Evolutionary conservation across 2,797 vertebrate genomes (phyloP), one percentile per base, ranked within the genome.

Genomic region (Enteromius treurensis): DNA sequence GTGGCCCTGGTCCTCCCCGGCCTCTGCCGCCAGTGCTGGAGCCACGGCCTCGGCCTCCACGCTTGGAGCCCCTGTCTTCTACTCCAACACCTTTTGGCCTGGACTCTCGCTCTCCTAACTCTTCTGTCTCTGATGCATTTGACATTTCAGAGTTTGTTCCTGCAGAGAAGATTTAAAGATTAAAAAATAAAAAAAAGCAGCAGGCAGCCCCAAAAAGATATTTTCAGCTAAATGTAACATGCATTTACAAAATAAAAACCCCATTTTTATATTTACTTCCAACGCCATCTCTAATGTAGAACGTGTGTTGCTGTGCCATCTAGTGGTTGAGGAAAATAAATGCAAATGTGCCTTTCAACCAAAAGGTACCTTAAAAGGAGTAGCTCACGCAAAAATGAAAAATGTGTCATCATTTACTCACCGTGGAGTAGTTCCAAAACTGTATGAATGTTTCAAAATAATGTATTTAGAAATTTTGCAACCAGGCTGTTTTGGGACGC

Each of bases 71-170:
- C 64, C 96, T 91, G 76, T 96, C 95, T 0, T 95, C 95, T 0
- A 80, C 89, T 0, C 94, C 94, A 0, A 95, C 90, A 0, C 92
- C 94, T 0, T 93, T 92, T 34, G 95, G 93, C 37, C 93, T 91
- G 76, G 92, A 92, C 15, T 96, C 94, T 80, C 95, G 86, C n/a
- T 93, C 95, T 0, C 42, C 85, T 0, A 93, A 86, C 0, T 97
- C 96, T 85, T 97, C 97, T 0, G 96, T 95, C 91, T 97, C 97
- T 0, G 97, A 97, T 7, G 96, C 93, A 1, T 97, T 97, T 80
- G 97, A 97, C 42, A 91, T 86, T 65, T 97, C 97, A 2, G 96
- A 97, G 91, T 95, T 96, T 84, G 96, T 96, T 81, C 95, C 96
- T 97, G 58, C 2, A 60, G 15, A 19, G 26, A 40, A 17, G 64